Evolutionary conservation across 1,140 invertebrate genomes (phyloP).

Genomic region (Protaetia brevitarsis): DNA sequence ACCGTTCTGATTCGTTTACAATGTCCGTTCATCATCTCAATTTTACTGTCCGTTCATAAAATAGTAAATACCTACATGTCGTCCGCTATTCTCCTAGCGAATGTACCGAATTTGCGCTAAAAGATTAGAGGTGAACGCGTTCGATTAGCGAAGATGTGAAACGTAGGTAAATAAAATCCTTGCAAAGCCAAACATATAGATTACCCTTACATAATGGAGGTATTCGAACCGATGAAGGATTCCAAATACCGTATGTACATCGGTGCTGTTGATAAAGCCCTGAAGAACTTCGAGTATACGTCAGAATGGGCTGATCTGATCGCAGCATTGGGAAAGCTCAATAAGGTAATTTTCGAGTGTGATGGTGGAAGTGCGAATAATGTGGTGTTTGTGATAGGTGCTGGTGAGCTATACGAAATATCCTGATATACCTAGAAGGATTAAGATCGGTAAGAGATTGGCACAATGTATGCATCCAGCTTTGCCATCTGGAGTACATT

Average conservation of each 20-base stretch:
- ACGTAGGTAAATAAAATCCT: neutral
- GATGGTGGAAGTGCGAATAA: neutral
- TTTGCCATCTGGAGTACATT: conserved; percentile 86
- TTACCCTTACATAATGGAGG: conserved; percentile 52
- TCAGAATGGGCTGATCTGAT: conserved; percentile 96
- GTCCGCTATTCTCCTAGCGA: too few relatives aligned
- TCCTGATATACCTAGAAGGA: conserved; percentile 83
- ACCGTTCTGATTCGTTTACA: too few relatives aligned
- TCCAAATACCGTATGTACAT: conserved; percentile 78
- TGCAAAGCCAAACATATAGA: neutral
- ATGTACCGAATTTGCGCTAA: too few relatives aligned
- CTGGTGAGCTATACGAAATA: conserved; percentile 75
- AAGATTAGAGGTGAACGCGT: too few relatives aligned
- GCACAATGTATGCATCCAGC: conserved; percentile 95
- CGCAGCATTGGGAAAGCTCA: conserved; percentile 86
- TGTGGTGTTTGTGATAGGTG: conserved; percentile 58
- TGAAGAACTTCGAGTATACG: conserved; percentile 91
- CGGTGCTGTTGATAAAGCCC: conserved; percentile 79
- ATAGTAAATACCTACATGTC: too few relatives aligned
- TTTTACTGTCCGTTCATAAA: too few relatives aligned
- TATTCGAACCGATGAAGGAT: conserved; percentile 71
- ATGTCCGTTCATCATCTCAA: too few relatives aligned
- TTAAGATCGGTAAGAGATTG: conserved; percentile 89
- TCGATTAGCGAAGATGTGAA: neutral
- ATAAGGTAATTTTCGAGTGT: conserved; percentile 65